Evolutionary conservation across 2,888 invertebrate genomes (phyloP).

Genomic region (Ganaspis brasiliensis): DNA sequence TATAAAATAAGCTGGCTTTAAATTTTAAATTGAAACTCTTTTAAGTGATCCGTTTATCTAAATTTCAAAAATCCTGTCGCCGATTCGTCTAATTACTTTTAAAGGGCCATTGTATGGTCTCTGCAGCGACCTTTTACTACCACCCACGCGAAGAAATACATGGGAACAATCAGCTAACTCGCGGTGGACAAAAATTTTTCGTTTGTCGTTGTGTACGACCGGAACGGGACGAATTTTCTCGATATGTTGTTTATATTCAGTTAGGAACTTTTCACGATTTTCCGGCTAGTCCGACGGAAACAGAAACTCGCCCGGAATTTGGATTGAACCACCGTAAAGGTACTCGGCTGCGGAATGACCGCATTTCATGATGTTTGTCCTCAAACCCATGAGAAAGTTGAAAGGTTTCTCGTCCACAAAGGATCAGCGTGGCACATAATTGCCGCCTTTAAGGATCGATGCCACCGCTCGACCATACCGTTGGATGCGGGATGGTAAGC

Average conservation of each 20-base stretch:
- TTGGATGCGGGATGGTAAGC: no score
- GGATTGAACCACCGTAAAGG: no score
- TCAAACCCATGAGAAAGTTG: no score
- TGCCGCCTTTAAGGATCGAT: no score
- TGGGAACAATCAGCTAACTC: slow-evolving; percentile 49
- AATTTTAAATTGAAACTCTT: slow-evolving; percentile 44
- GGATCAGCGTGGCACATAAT: no score
- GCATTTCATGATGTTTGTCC: no score
- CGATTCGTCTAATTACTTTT: slow-evolving; percentile 51
- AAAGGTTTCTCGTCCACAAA: no score
- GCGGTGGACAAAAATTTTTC: neutral
- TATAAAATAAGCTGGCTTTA: slow-evolving; percentile 50
- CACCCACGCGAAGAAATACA: slow-evolving; percentile 52
- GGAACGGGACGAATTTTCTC: neutral
- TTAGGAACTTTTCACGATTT: neutral
- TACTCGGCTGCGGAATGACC: no score
- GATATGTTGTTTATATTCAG: neutral
- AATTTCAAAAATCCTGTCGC: slow-evolving; percentile 43
- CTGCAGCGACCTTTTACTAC: slow-evolving; percentile 50
- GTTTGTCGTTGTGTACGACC: no score
- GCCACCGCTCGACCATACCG: no score
- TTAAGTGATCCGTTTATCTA: slow-evolving; percentile 35
- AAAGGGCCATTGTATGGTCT: slow-evolving; percentile 63
- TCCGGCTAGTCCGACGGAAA: neutral
- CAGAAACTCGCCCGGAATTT: neutral